These are phyloP conservation scores for Periophthalmus modestus DNA, from an alignment of 2,113 vertebrate genomes.

Conservation along the genomic window DNA sequence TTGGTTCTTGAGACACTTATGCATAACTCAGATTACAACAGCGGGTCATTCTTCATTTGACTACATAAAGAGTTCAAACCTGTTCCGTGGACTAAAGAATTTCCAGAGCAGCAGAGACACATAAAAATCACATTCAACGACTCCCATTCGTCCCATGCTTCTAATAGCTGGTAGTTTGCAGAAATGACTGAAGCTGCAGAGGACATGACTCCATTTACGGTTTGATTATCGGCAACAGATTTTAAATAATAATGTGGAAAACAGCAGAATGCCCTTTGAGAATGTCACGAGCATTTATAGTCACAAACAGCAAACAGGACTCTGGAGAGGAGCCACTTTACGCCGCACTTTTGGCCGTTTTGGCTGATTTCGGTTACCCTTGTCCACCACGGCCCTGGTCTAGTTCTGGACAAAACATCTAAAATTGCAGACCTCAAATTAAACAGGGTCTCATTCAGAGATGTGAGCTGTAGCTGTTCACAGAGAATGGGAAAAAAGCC, in stretches of 20 bases:
- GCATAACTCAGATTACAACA: neutral
- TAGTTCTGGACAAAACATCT: neutral
- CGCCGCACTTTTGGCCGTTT: neutral
- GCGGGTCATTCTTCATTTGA: neutral
- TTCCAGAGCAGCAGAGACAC: neutral
- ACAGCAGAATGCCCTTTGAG: neutral
- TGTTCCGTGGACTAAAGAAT: neutral
- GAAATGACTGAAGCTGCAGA: neutral
- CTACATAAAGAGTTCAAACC: neutral
- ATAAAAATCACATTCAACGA: neutral
- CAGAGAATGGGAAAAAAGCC: neutral
- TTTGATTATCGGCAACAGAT: neutral
- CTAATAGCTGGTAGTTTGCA: neutral
- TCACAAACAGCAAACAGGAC: neutral
- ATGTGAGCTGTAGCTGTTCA: neutral
- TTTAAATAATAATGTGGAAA: slow-evolving; percentile 7
- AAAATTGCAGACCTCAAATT: neutral
- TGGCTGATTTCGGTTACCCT: neutral
- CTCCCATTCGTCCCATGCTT: neutral
- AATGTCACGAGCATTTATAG: neutral
- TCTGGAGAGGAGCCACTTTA: neutral
- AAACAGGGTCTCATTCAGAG: neutral
- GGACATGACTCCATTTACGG: neutral
- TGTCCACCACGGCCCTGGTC: neutral
- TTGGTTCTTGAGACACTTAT: neutral